phyloP scores from a whole-genome alignment of 1,140 invertebrate species.

The Philotrypesis tridentata region DNA sequence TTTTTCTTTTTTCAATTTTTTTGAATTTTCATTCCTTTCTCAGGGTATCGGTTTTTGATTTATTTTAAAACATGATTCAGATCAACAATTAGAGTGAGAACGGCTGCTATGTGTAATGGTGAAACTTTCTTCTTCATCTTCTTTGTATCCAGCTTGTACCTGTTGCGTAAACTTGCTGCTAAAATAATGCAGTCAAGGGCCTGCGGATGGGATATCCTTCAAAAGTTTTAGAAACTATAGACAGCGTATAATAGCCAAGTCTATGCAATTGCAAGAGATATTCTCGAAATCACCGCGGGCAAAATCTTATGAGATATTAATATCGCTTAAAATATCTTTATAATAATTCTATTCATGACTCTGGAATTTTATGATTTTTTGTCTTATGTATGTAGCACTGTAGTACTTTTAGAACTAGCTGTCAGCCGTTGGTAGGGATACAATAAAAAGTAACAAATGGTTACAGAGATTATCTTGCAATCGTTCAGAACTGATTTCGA shows the following conservation, averaged over 20 bases:
- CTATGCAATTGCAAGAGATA: neutral
- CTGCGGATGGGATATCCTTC: neutral
- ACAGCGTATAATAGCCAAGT: neutral
- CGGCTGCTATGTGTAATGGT: too few relatives aligned
- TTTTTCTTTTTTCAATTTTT: neutral
- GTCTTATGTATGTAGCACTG: neutral
- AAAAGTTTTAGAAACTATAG: neutral
- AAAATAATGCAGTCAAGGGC: neutral
- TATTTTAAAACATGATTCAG: conserved; percentile 3
- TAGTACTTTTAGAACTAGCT: neutral
- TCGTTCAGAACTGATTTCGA: too few relatives aligned
- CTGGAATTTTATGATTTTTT: too few relatives aligned
- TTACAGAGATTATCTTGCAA: neutral
- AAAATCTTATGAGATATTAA: neutral
- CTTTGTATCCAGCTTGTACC: neutral
- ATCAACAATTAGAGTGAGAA: conserved; percentile 9
- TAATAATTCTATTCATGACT: too few relatives aligned
- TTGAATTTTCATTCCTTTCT: neutral
- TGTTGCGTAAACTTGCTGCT: neutral
- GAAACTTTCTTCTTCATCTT: neutral
- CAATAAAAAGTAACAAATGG: too few relatives aligned
- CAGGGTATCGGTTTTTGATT: neutral
- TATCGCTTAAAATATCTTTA: too few relatives aligned
- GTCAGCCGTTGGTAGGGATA: too few relatives aligned
- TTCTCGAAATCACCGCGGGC: neutral